Evolutionary conservation across 2,797 vertebrate genomes (phyloP).

Genomic region (Lacerta viridis): DNA sequence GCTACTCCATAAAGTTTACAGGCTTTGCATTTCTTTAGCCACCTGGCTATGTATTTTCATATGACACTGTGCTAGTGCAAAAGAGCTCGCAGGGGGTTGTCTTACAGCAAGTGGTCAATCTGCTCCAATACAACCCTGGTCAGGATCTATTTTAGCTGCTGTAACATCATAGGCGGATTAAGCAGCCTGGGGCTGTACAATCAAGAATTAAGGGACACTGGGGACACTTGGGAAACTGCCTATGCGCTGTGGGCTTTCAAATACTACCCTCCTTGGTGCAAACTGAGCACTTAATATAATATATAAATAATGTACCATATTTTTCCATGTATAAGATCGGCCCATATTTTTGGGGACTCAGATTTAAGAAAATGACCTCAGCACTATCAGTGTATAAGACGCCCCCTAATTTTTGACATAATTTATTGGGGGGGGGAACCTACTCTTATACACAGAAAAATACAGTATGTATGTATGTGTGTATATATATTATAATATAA

Average conservation of each 20-base stretch:
- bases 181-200: not conserved
- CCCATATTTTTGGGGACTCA: no score
- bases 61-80: not conserved
- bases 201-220: not conserved
- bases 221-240: not conserved
- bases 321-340: no score
- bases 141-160: conserved; percentile 15
- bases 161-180: not conserved
- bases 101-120: not conserved
- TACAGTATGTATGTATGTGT: no score
- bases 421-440: no score
- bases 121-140: not conserved
- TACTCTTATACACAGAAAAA: no score
- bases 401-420: no score
- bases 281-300: not conserved
- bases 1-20: not conserved
- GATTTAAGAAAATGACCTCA: no score
- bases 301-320: no score
- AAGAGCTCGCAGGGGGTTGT: not conserved
- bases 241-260: not conserved
- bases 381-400: no score
- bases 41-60: conserved; percentile 1
- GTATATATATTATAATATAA: no score
- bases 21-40: not conserved
- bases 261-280: not conserved